Percentiles rank a stretch among this genome's conserved stretches.
Evolutionary conservation across 2,888 invertebrate genomes (phyloP).

Genomic region (Aleiodes alternator): DNA sequence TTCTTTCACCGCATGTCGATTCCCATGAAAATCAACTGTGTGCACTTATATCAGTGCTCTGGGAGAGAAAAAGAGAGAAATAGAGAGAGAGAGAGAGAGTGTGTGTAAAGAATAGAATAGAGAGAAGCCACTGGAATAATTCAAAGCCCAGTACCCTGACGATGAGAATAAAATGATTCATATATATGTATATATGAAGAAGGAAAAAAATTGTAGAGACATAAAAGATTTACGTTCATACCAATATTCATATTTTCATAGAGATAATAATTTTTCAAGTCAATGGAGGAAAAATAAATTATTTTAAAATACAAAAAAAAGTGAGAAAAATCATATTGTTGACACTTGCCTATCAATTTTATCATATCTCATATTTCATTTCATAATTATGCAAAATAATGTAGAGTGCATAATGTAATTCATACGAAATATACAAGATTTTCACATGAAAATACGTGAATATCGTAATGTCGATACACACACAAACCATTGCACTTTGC

Average conservation of each 20-base stretch:
- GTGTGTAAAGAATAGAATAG: conserved; percentile 18
- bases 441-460: neutral
- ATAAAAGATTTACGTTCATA: conserved; percentile 11
- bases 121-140: conserved; percentile 28
- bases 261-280: neutral
- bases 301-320: neutral
- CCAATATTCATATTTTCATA: conserved; percentile 3
- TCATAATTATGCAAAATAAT: no score
- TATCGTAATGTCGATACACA: conserved; percentile 26
- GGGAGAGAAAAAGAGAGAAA: no score
- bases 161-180: conserved; percentile 32
- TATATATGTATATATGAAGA: neutral
- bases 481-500: conserved; percentile 17
- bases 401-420: no score
- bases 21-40: conserved; percentile 28
- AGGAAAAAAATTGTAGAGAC: conserved; percentile 17
- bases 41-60: neutral
- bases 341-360: neutral
- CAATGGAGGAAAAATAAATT: neutral
- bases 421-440: neutral
- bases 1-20: neutral
- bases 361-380: neutral
- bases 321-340: neutral
- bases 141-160: conserved; percentile 15
- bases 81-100: neutral